phyloP scores from a whole-genome alignment of 2,888 invertebrate genomes.

The Netelia melanura region DNA sequence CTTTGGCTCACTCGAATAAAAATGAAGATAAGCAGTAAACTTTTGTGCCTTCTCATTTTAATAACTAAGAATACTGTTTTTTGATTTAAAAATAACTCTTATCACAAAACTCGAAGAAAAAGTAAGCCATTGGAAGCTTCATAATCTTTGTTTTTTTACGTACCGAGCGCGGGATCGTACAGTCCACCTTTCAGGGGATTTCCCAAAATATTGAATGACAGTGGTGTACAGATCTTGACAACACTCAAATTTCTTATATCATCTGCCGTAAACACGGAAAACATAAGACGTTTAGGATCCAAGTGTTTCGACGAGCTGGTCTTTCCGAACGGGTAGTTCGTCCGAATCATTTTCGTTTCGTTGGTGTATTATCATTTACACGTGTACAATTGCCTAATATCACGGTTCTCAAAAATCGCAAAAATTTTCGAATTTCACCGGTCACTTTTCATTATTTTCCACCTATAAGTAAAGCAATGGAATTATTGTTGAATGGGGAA shows the following conservation, averaged over 20 bases:
- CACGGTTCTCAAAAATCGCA: background rate
- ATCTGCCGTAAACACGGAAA: conserved; percentile 91
- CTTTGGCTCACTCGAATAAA: too few species aligned
- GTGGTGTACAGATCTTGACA: conserved; percentile 91
- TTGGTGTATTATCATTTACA: background rate
- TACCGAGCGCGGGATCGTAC: conserved; percentile 94
- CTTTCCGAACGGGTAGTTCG: background rate
- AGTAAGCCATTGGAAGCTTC: background rate
- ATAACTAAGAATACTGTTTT: too few species aligned
- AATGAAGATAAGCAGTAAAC: too few species aligned
- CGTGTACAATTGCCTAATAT: background rate
- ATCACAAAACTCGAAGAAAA: background rate
- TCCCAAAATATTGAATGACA: conserved; percentile 93
- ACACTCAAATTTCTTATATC: conserved; percentile 93
- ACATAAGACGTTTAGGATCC: conserved; percentile 85
- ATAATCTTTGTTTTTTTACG: conserved; percentile 54
- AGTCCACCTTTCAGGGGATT: conserved; percentile 94
- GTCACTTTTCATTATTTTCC: background rate
- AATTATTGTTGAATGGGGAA: background rate
- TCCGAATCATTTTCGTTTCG: background rate
- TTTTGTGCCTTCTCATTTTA: too few species aligned
- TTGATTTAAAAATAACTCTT: background rate
- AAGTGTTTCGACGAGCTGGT: conserved; percentile 75
- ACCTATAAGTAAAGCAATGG: background rate
- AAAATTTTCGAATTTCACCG: background rate